Percentiles rank a stretch among this genome's conserved stretches.
phyloP scores from a whole-genome alignment of 37 sponge, comb jelly and placozoan genomes.

The Aphrocallistes beatrix region DNA sequence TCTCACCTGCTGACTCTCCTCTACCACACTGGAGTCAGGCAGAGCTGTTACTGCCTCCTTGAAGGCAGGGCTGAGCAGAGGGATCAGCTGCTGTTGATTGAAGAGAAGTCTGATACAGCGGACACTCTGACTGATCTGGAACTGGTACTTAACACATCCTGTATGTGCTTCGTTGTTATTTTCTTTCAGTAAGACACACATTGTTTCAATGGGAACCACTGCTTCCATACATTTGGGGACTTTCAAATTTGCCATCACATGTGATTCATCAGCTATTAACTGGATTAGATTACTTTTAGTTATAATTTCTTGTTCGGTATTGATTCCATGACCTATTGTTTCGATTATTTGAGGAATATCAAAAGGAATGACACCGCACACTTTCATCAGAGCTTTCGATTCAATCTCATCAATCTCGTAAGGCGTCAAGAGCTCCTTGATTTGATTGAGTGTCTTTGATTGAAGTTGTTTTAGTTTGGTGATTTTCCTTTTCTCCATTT shows the following conservation, averaged over 20 bases:
- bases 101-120: neutral
- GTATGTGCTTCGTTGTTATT: no score
- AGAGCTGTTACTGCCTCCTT: neutral
- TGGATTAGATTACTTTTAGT: neutral
- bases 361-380: neutral
- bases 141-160: neutral
- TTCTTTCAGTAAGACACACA: neutral
- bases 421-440: neutral
- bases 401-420: neutral
- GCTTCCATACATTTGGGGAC: neutral
- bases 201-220: neutral
- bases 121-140: neutral
- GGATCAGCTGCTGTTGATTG: neutral
- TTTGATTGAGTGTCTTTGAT: neutral
- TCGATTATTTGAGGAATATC: neutral
- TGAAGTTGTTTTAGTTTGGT: neutral
- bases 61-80: slow-evolving; percentile 1
- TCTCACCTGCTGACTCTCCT: neutral
- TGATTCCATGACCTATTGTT: neutral
- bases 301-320: neutral
- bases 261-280: neutral
- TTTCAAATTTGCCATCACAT: neutral
- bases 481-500: neutral
- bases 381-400: neutral
- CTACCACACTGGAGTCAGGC: neutral